Base-by-base conservation (phyloP, 2,113 vertebrate species). In the Forbesichthys papilliferus region DNA sequence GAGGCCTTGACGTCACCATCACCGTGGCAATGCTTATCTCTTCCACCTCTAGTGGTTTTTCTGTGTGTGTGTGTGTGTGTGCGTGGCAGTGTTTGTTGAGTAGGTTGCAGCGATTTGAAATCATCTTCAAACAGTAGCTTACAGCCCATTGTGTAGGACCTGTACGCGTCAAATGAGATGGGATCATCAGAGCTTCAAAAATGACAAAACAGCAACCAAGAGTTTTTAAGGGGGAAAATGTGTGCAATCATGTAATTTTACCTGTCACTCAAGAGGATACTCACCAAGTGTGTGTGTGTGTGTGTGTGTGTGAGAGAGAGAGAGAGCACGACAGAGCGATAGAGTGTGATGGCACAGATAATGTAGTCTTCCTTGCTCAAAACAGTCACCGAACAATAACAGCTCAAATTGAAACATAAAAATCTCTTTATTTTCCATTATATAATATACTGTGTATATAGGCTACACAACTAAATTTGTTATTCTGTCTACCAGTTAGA, bases 31-130 rank as follows among this genome's bases (percentile, higher is more conserved):
- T 65, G 78, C 83, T 86, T 81, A 84, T 84, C 90, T 91, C 92
- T 92, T 90, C 82, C 92, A 70, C 82, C 78, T 92, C 83, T 90
- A 92, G 92, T 92, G 88, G 86, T 87, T 89, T 80, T 86, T 82
- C 77, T 78, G 64, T 66, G 77, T 54, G 58, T 54, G 36, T 69
- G 57, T 60, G 55, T 14, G 60, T 71, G 68, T 82, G 68, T 51
- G 54, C 56, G 74, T 61, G 70, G 69, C 72, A 74, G 71, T 79
- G 77, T 59, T 75, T 58, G 70, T 63, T 68, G 67, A 74, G 73
- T 66, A 65, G 64, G 66, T 79, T 69, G 11, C 74, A 80, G 36
- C 48, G 66, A 83, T 86, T 86, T 78, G 84, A 88, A 84, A 70
- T 80, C 81, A 87, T 78, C 74, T 83, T 88, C 80, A 82, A 86